Evolutionary conservation across 2,113 vertebrate species (phyloP).

Genomic region (Gulo gulo): DNA sequence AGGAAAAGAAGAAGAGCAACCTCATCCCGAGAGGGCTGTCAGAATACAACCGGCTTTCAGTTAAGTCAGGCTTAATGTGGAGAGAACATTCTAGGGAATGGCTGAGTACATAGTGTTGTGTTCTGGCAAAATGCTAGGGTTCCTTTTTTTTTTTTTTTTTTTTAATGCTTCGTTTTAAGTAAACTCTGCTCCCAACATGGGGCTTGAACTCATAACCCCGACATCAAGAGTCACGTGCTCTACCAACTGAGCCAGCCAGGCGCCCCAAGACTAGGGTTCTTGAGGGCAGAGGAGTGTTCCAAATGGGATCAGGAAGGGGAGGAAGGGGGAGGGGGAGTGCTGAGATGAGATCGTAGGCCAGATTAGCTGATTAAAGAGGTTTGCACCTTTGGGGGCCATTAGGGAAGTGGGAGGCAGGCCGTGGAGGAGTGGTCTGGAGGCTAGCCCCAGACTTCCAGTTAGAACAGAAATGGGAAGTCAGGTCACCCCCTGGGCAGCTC

Average conservation of each 20-base stretch:
- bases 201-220: not conserved
- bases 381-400: slow-evolving; percentile 37
- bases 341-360: slow-evolving; percentile 3
- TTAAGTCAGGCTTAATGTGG: not conserved
- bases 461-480: slow-evolving; percentile 19
- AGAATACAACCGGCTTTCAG: not conserved
- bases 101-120: not conserved
- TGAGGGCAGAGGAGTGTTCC: slow-evolving; percentile 33
- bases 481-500: not conserved
- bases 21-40: not conserved
- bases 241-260: not conserved
- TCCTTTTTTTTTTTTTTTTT: not conserved
- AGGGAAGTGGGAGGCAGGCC: slow-evolving; percentile 2
- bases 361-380: slow-evolving; percentile 41
- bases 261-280: not conserved
- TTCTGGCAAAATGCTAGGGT: slow-evolving; percentile 29
- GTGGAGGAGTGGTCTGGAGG: not conserved
- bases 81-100: slow-evolving; percentile 17
- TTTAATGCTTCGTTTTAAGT: not conserved
- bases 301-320: slow-evolving; percentile 32
- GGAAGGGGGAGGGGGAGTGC: not conserved
- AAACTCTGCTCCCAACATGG: not conserved
- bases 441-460: slow-evolving; percentile 38
- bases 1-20: not conserved
- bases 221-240: not conserved